phyloP scores from a whole-genome alignment of 2,113 vertebrate genomes.

The Brachypodius melanocephalos region DNA sequence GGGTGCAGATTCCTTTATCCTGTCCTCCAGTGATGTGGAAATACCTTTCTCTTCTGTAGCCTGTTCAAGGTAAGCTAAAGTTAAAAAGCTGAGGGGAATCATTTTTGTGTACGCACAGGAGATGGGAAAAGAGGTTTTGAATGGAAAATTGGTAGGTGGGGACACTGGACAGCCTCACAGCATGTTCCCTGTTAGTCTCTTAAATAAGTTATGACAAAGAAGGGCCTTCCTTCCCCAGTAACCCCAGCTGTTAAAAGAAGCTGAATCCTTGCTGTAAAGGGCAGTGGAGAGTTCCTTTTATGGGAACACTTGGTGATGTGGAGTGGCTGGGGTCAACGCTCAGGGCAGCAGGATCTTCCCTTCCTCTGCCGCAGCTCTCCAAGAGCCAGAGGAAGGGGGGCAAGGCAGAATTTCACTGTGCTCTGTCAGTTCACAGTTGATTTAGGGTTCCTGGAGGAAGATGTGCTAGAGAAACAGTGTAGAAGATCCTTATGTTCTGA shows the following conservation, averaged over 20 bases:
- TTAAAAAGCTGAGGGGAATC: not conserved
- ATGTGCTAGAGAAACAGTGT: not conserved
- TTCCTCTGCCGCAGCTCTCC: not conserved
- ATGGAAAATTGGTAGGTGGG: not conserved
- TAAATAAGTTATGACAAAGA: not conserved
- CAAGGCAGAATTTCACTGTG: not conserved
- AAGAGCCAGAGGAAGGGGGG: not conserved
- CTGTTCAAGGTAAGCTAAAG: not conserved
- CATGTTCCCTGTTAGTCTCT: not conserved
- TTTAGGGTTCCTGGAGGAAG: conserved; percentile 35
- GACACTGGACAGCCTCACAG: not conserved
- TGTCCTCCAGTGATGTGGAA: not conserved
- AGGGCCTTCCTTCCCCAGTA: not conserved
- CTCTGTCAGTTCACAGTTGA: not conserved
- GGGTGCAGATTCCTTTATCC: not conserved
- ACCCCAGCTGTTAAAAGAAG: not conserved
- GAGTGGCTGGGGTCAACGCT: not conserved
- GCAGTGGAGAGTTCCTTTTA: conserved; percentile 7
- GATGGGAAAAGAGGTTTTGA: not conserved
- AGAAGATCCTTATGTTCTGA: not conserved
- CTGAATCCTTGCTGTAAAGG: not conserved
- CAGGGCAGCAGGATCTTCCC: not conserved
- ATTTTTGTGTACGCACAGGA: not conserved
- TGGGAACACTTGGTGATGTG: not conserved
- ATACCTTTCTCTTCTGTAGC: not conserved